Base-by-base conservation (phyloP, 1,140 invertebrate genomes). In the Bombus confusus region DNA sequence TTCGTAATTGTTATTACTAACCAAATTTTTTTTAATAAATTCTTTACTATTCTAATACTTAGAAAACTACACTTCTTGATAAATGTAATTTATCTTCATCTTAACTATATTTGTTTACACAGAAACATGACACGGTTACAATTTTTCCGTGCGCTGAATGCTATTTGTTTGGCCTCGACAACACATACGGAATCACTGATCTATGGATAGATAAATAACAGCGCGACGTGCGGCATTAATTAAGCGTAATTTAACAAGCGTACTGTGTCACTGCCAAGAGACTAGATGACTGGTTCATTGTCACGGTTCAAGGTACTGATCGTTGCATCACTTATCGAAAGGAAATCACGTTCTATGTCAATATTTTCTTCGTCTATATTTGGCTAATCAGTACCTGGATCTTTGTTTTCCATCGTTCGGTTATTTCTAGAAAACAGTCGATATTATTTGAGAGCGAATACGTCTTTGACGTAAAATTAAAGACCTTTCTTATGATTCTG, bases 231-330 rank as follows among this genome's bases (percentile, higher is more conserved):
- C 68, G 28, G 31, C 68, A 39, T 62, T 79, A 86, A 86, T 86
- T 84, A 83, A 83, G 69, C 57, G 15, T 72, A 81, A 78, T 39
- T 83, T 83, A 78, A 80, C 76, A 76, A 84, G n/a, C 25, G 15
- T 37, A 62, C 34, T 43, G 76, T 85, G 41, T 80, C 77, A 80
- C 41, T 73, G 68, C 68, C 77, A 80, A 80, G 52, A 73, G 68
- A 52, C 25, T 31, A 72, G 39, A 84, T 62, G 47, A 66, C 3
- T 39, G 73, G 89, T 90, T 90, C 88, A 90, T 88, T 88, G 88
- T 86, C 88, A 88, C 66, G 80, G 86, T 89, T 88, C 86, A 89
- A 87, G 86, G 86, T 79, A 78, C 78, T 74, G 82, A 77, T 85
- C 86, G 59, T 86, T 77, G 71, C 62, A 83, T 52, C 66, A 34